Evolutionary conservation across 2,113 vertebrate species (phyloP), one percentile per base, ranked within the genome.

Genomic region (Lonchura striata): DNA sequence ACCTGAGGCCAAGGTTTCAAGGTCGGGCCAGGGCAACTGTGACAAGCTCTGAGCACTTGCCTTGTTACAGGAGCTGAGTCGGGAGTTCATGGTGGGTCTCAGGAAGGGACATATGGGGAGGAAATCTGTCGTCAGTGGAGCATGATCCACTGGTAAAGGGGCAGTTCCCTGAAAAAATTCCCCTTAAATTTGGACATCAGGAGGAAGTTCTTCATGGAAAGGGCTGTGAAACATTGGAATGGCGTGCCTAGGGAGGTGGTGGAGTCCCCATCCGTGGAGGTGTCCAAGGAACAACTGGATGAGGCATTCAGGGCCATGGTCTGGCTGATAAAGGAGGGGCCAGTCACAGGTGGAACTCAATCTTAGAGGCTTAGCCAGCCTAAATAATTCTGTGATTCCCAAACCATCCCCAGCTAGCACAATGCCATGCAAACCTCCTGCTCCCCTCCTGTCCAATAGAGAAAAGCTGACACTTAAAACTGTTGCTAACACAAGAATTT

Each of bases 101-200:
- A 46, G 83, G 66, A 78, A 96, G 49, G 65, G 70, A 91, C 84
- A 91, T 85, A 71, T 60, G 90, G 88, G 84, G 37, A 87, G 33
- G 47, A 95, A 94, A 95, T 92, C 93, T 95, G 92, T 91, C 31
- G 0, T 11, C 81, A 89, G 69, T 53, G 78, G 65, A 96, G 92
- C 93, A 60, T 68, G 74, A 94, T 3, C 69, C 16, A 31, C 69
- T 44, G 61, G 33, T 24, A 64, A 70, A 87, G 41, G 65, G 84
- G 69, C 87, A 89, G 52, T 16, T 84, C 17, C 31, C 22, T 47
- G 31, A 70, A 54, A 54, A 77, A 77, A 24, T 16, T 49, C 23
- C 54, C 56, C 25, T 8, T 28, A 4, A 20, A 63, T 63, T 42
- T 19, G 15, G 25, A 33, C 15, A 56, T 28, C 56, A 42, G 42